Evolutionary conservation across 2,888 invertebrate genomes (phyloP).

Genomic region (Lamellibrachia satsuma): DNA sequence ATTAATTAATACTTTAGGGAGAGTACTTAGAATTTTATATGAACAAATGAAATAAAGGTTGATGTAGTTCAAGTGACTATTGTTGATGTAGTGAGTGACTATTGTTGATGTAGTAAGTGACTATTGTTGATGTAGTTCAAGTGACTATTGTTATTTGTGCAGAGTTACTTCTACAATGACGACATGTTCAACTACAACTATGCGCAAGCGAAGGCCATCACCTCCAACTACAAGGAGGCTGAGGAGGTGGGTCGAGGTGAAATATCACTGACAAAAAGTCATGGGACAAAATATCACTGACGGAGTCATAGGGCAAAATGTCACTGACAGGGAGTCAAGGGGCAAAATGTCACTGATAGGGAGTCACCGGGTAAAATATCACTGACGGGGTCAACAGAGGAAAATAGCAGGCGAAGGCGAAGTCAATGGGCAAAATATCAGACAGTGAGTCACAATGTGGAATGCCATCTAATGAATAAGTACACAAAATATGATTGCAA

Average conservation of each 20-base stretch:
- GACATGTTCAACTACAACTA: constrained; percentile 89
- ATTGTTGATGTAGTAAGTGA: not conserved
- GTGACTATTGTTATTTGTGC: constrained; percentile 38
- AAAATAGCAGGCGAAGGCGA: too few species aligned
- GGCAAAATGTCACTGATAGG: not conserved
- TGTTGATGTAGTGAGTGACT: too few species aligned
- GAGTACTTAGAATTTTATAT: too few species aligned
- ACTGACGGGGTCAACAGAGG: not conserved
- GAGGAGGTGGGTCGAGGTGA: constrained; percentile 74
- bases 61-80: too few species aligned
- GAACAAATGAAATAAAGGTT: too few species aligned
- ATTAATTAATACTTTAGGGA: too few species aligned
- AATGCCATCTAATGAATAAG: too few species aligned
- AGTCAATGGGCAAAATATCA: too few species aligned
- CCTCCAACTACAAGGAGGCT: constrained; percentile 92
- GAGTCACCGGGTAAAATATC: not conserved
- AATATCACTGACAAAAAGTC: not conserved
- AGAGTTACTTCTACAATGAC: constrained; percentile 90
- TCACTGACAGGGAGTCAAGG: not conserved
- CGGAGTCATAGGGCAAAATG: too few species aligned
- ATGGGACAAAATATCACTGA: not conserved
- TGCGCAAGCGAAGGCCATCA: constrained; percentile 85
- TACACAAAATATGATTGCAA: too few species aligned
- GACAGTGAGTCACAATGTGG: too few species aligned
- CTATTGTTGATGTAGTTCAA: constrained; percentile 6